A percentile compares a stretch with the other conserved stretches of the same genome.
phyloP scores from a whole-genome alignment of 30 jellyfish, hydroid and myxozoan species.

The Clytia hemisphaerica region DNA sequence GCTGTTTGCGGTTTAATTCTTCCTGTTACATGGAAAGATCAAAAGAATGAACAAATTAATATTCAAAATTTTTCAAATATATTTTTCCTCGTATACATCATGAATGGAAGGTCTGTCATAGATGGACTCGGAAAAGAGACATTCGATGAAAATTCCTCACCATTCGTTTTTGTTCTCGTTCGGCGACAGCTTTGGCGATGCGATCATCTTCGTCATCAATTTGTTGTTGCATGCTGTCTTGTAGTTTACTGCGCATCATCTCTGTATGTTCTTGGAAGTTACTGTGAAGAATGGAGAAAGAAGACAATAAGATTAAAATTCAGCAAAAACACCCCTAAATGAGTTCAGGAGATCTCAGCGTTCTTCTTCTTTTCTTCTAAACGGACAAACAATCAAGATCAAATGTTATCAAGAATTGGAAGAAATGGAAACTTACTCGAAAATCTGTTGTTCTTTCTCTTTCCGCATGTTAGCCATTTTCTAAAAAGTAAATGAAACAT shows the following conservation, averaged over 20 bases:
- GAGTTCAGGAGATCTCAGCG: too few species aligned
- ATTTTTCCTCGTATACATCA: neutral
- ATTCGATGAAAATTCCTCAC: slow-evolving; percentile 21
- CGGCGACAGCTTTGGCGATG: slow-evolving; percentile 81
- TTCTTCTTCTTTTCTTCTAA: too few species aligned
- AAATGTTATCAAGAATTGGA: neutral
- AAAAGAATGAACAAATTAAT: neutral
- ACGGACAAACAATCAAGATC: too few species aligned
- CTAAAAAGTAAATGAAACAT: slow-evolving; percentile 41
- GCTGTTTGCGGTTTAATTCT: slow-evolving; percentile 35
- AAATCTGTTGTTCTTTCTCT: slow-evolving; percentile 60
- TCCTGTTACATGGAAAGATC: slow-evolving; percentile 21
- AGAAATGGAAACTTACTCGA: slow-evolving; percentile 58
- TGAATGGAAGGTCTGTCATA: neutral
- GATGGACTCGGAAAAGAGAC: neutral
- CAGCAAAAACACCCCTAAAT: too few species aligned
- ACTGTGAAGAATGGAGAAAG: slow-evolving; percentile 16
- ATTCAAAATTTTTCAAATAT: neutral
- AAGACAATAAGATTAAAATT: too few species aligned
- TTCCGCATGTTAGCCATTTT: slow-evolving; percentile 82
- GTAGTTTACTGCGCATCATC: slow-evolving; percentile 54
- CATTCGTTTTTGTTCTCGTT: slow-evolving; percentile 57
- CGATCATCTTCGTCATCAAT: slow-evolving; percentile 87
- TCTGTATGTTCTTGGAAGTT: slow-evolving; percentile 80
- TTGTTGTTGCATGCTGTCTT: slow-evolving; percentile 60